Evolutionary conservation across 1,140 invertebrate genomes (phyloP).

Genomic region (Drosophila biarmipes): DNA sequence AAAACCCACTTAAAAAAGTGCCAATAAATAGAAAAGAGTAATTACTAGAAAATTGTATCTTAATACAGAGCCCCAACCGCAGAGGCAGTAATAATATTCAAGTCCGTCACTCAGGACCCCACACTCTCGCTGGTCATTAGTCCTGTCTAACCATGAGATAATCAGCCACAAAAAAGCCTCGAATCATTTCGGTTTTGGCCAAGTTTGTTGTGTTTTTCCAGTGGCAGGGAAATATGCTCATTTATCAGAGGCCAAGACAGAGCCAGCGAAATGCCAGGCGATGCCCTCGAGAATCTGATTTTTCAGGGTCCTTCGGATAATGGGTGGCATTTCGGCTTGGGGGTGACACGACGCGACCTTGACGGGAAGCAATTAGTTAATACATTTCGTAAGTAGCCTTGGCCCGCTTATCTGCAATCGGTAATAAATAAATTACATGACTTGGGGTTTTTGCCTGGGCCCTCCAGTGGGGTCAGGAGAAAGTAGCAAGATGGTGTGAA

Average conservation of each 20-base stretch:
- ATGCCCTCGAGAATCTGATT: constrained; percentile 59
- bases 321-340: not conserved
- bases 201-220: constrained; percentile 10
- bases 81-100: constrained; percentile 30
- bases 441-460: constrained; percentile 39
- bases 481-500: constrained; percentile 1
- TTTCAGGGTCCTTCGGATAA: constrained; percentile 10
- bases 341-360: constrained; percentile 41
- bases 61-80: not conserved
- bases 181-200: constrained; percentile 34
- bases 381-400: constrained; percentile 58
- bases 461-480: no score
- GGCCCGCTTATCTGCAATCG: constrained; percentile 62
- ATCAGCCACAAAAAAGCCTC: constrained; percentile 32
- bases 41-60: not conserved
- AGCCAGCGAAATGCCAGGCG: constrained; percentile 20
- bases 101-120: constrained; percentile 22
- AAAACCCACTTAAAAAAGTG: not conserved
- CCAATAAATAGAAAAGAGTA: not conserved
- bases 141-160: constrained; percentile 18
- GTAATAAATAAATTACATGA: constrained; percentile 75
- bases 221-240: constrained; percentile 34
- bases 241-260: constrained; percentile 46
- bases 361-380: constrained; percentile 71
- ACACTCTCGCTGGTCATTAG: constrained; percentile 31